Evolutionary conservation across 2,797 vertebrate genomes (phyloP).

Genomic region (Triplophysa bombifrons): DNA sequence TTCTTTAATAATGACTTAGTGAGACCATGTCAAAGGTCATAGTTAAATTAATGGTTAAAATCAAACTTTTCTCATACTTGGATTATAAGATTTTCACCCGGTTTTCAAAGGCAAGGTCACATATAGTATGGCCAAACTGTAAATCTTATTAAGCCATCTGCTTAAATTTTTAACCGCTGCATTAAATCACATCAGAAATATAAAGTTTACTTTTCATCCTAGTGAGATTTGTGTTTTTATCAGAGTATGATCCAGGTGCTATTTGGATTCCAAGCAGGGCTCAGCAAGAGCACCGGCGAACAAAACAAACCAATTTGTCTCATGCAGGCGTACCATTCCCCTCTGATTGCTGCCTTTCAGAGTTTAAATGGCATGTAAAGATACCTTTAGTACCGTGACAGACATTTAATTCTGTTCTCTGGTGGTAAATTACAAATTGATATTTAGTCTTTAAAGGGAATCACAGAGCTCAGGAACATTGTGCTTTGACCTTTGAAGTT

Average conservation of each 20-base stretch:
- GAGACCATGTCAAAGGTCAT: too few relatives aligned
- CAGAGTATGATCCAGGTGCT: slow-evolving; percentile 25
- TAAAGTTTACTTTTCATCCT: slow-evolving; percentile 35
- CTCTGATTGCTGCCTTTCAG: slow-evolving; percentile 54
- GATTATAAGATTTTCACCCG: too few relatives aligned
- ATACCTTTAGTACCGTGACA: slow-evolving; percentile 39
- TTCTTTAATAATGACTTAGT: too few relatives aligned
- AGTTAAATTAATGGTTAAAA: too few relatives aligned
- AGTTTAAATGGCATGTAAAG: slow-evolving; percentile 46
- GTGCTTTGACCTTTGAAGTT: slow-evolving; percentile 12
- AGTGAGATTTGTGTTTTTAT: slow-evolving; percentile 40
- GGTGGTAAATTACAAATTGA: slow-evolving; percentile 27
- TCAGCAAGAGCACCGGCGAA: slow-evolving; percentile 27
- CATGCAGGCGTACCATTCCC: slow-evolving; percentile 35
- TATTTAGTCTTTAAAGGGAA: slow-evolving; percentile 33
- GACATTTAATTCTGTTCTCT: slow-evolving; percentile 49
- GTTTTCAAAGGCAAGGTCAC: not conserved
- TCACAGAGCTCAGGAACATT: slow-evolving; percentile 11
- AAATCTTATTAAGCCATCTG: slow-evolving; percentile 26
- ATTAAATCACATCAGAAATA: slow-evolving; percentile 34
- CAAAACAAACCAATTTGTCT: slow-evolving; percentile 58
- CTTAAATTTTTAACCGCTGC: not conserved
- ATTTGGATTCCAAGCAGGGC: slow-evolving; percentile 52
- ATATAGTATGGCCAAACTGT: not conserved
- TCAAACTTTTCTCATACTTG: too few relatives aligned